Evolutionary conservation across 2,888 invertebrate species (phyloP).

Genomic region (Leucoma salicis): DNA sequence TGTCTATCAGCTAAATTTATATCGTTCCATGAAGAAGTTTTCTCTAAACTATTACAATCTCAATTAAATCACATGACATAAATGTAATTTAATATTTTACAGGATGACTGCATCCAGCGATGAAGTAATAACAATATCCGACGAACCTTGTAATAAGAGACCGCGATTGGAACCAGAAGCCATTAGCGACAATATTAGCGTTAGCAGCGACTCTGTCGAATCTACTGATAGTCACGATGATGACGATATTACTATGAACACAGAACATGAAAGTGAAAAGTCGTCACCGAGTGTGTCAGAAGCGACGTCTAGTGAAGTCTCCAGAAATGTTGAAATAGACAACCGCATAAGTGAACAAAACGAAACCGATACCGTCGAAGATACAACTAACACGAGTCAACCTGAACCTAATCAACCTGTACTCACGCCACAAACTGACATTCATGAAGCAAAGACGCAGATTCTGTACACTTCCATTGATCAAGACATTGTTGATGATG

Average conservation of each 20-base stretch:
- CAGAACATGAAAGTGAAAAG: neutral
- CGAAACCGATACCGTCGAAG: neutral
- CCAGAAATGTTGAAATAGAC: slow-evolving; percentile 4
- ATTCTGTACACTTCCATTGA: slow-evolving; percentile 42
- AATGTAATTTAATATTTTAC: slow-evolving; percentile 12
- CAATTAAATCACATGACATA: no score
- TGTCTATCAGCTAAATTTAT: no score
- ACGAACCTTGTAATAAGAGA: slow-evolving; percentile 57
- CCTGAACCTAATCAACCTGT: neutral
- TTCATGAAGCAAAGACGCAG: slow-evolving; percentile 57
- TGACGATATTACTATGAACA: slow-evolving; percentile 27
- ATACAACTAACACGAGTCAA: neutral
- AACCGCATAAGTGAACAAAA: neutral
- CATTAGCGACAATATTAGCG: slow-evolving; percentile 54
- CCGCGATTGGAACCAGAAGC: slow-evolving; percentile 37
- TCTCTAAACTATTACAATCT: no score
- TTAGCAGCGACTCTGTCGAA: slow-evolving; percentile 58
- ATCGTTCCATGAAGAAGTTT: no score
- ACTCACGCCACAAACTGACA: slow-evolving; percentile 18
- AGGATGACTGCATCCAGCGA: slow-evolving; percentile 42
- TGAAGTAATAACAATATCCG: slow-evolving; percentile 46
- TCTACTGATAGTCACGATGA: slow-evolving; percentile 59
- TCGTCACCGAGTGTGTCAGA: neutral
- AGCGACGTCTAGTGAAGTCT: slow-evolving; percentile 6
- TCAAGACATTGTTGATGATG: slow-evolving; percentile 36